Conservation (phyloP, 1,140 invertebrate genomes). For the Listronotus bonariensis region DNA sequence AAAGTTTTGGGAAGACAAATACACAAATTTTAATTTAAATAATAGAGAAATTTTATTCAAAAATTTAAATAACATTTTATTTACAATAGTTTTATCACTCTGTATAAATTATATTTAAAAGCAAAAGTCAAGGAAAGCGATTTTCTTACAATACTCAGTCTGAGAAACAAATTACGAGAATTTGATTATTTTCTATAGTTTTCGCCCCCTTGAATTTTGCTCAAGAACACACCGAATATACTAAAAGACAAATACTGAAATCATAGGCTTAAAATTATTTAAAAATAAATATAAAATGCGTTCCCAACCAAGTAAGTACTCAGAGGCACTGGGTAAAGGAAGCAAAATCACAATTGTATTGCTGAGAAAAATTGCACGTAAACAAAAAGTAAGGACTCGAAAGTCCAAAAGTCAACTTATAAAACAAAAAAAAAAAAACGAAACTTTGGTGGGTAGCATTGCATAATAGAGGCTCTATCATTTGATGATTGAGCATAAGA, state of each 20-base stretch:
- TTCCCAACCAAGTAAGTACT: slow-evolving; percentile 12
- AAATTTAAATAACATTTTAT: slow-evolving; percentile 39
- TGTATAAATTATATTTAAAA: slow-evolving; percentile 13
- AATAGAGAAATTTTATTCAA: slow-evolving; percentile 36
- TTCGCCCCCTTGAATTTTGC: slow-evolving; percentile 28
- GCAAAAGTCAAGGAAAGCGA: slow-evolving; percentile 24
- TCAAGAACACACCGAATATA: slow-evolving; percentile 30
- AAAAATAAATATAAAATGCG: slow-evolving; percentile 43
- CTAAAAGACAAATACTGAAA: slow-evolving; percentile 32
- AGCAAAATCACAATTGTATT: slow-evolving; percentile 38
- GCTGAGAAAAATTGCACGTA: slow-evolving; percentile 43
- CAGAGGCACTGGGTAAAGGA: slow-evolving; percentile 4
- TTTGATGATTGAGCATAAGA: slow-evolving; percentile 33
- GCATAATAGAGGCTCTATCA: slow-evolving; percentile 37
- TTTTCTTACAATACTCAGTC: slow-evolving; percentile 40
- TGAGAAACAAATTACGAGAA: slow-evolving; percentile 34
- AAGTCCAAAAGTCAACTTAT: slow-evolving; percentile 29
- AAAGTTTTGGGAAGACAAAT: neutral
- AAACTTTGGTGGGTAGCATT: slow-evolving; percentile 44
- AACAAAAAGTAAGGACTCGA: slow-evolving; percentile 26
- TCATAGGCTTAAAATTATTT: slow-evolving; percentile 28
- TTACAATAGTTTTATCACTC: slow-evolving; percentile 14
- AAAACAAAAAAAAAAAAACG: slow-evolving; percentile 33
- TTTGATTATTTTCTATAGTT: slow-evolving; percentile 20
- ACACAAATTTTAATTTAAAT: slow-evolving; percentile 16